phyloP scores from a whole-genome alignment of 2,113 vertebrate species.

The Tricholaema leucomelas region DNA sequence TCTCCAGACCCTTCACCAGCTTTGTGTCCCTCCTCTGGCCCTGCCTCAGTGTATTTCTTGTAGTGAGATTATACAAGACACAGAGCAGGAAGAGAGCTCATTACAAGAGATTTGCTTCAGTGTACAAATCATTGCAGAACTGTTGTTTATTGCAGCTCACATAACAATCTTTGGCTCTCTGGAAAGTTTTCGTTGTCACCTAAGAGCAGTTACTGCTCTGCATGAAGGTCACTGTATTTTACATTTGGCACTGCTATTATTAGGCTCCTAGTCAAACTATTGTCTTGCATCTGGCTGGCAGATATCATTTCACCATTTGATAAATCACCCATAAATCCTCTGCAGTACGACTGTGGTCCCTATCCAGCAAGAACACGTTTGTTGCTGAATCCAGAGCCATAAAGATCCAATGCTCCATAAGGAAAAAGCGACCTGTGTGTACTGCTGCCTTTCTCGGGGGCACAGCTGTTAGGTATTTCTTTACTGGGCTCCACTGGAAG shows the following conservation, averaged over 20 bases:
- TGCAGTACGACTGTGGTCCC: conserved; percentile 39
- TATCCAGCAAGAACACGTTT: conserved; percentile 14
- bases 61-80: no score
- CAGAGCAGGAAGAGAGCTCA: no score
- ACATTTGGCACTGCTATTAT: conserved; percentile 46
- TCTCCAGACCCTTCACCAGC: no score
- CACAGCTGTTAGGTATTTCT: neutral
- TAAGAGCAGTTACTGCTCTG: neutral
- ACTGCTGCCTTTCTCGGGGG: neutral
- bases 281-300: conserved; percentile 52
- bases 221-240: conserved; percentile 28
- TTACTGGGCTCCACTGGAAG: neutral
- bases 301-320: conserved; percentile 34
- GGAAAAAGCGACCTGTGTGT: neutral
- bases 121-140: neutral
- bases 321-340: conserved; percentile 41
- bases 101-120: neutral
- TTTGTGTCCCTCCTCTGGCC: no score
- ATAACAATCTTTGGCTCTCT: neutral
- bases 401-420: conserved; percentile 13
- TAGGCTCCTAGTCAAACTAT: conserved; percentile 43
- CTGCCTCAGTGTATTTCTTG: no score
- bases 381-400: neutral
- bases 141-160: neutral
- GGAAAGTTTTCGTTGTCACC: neutral